Conservation (phyloP, 2,888 invertebrate genomes). For the Zhengitettix transpicula region DNA sequence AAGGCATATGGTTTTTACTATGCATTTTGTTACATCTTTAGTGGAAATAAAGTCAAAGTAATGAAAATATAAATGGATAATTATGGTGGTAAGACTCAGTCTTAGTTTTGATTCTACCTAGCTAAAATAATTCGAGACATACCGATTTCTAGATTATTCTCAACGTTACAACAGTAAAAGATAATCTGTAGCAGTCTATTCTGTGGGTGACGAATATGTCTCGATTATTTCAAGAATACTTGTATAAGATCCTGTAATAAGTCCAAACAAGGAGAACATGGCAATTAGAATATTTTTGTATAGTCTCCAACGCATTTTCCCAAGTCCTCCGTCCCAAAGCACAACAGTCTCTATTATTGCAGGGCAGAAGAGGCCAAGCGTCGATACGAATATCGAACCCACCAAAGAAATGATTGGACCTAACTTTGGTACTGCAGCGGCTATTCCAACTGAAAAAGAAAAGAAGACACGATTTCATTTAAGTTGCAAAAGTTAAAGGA, state of each 20-base stretch:
- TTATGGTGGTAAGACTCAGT: too few species aligned
- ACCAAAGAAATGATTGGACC: constrained; percentile 6
- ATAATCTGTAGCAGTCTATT: too few species aligned
- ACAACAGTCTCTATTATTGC: constrained; percentile 4
- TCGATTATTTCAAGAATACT: constrained; percentile 5
- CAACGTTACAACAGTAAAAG: too few species aligned
- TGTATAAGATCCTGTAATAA: constrained; percentile 2
- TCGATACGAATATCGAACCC: constrained; percentile 7
- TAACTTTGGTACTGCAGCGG: constrained; percentile 6
- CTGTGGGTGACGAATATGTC: background rate
- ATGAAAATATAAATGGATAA: too few species aligned
- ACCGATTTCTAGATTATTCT: too few species aligned
- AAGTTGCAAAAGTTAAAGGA: background rate
- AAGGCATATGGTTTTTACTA: too few species aligned
- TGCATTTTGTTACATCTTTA: too few species aligned
- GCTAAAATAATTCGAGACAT: too few species aligned
- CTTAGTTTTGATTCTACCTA: too few species aligned
- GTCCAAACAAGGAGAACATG: background rate
- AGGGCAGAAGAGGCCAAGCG: constrained; percentile 7
- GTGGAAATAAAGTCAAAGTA: too few species aligned
- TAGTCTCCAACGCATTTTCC: background rate
- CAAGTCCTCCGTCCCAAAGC: background rate
- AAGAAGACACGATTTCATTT: background rate
- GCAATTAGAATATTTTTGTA: constrained; percentile 1
- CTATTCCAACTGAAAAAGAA: constrained; percentile 2